Evolutionary conservation across 2,113 vertebrate species (phyloP), one percentile per base, ranked within the genome.

Genomic region (Ifrita kowaldi): DNA sequence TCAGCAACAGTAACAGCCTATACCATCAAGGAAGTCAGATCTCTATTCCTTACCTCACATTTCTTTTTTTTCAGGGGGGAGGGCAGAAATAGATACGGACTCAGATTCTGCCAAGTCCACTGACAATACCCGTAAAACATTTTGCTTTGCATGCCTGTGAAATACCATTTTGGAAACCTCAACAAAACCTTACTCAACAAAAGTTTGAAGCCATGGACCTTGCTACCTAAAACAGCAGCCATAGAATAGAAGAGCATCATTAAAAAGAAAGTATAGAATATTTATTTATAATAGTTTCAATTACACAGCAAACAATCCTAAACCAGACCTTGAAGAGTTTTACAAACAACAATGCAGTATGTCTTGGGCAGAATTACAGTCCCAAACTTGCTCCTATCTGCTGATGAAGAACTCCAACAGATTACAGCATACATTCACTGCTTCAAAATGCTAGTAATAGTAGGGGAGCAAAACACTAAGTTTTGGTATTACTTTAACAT

Each of bases 251-350:
- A 93, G 32, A 90, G 24, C 39, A 65, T 39, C 3, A 74, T 70
- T 69, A 81, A 89, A 95, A 95, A 78, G 33, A 65, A 77, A 93
- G 81, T 37, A 90, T 5, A 65, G 41, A 90, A 63, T 44, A 52
- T 97, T 96, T 95, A 94, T 95, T 95, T 90, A 44, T 59, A 83
- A 42, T 50, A 52, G 39, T 75, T 86, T 89, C 39, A 52, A 78
- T 90, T 90, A 90, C 56, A 95, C 33, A 92, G 68, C 49, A 78
- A 92, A 68, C 18, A 42, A 86, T 47, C 52, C 77, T 80, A 87
- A 94, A 84, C 74, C 63, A 81, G 37, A 86, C 95, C 56, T 84
- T 42, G 44, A 52, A 70, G 28, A 55, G 55, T 73, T 94, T 70
- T 95, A 95, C 76, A 94, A 93, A 90, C 50, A 90, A 57, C 46